Conservation (phyloP, 1,140 invertebrate species). For the Geopemphigus sp. region DNA sequence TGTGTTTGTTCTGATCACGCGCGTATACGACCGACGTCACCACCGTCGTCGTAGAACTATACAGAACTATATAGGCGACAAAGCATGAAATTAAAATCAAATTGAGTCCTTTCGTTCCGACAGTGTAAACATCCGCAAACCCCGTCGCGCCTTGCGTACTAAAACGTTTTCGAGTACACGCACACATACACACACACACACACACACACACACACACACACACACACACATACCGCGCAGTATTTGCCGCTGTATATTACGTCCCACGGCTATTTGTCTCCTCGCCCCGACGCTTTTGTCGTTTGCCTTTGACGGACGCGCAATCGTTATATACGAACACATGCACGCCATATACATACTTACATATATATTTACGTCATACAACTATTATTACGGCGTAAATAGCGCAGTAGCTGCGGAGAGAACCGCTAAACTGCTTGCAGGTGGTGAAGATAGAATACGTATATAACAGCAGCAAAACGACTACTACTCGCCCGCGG, state of each 20-base stretch:
- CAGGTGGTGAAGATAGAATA: background rate
- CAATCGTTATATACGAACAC: background rate
- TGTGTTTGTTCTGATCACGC: slow-evolving; percentile 8
- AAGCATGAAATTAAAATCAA: slow-evolving; percentile 47
- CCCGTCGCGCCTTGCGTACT: background rate
- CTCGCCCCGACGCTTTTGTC: slow-evolving; percentile 17
- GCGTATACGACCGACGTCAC: background rate
- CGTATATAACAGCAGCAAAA: background rate
- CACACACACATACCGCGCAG: background rate
- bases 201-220: background rate
- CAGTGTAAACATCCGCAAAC: slow-evolving; percentile 21
- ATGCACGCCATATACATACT: background rate
- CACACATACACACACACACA: background rate
- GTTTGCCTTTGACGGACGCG: slow-evolving; percentile 15
- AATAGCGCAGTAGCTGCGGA: background rate
- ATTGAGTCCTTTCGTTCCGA: slow-evolving; percentile 4
- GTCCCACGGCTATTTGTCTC: slow-evolving; percentile 36
- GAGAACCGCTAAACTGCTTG: too few species aligned
- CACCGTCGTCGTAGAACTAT: background rate
- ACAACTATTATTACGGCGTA: background rate
- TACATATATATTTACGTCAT: background rate
- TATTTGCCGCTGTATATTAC: slow-evolving; percentile 46
- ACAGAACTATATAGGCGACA: slow-evolving; percentile 6
- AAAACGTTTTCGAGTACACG: slow-evolving; percentile 20
- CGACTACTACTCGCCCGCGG: background rate